A percentile compares a stretch with the other conserved stretches of the same genome.
Conservation (phyloP, 1,140 invertebrate genomes). For the Caenorhabditis inopinata region DNA sequence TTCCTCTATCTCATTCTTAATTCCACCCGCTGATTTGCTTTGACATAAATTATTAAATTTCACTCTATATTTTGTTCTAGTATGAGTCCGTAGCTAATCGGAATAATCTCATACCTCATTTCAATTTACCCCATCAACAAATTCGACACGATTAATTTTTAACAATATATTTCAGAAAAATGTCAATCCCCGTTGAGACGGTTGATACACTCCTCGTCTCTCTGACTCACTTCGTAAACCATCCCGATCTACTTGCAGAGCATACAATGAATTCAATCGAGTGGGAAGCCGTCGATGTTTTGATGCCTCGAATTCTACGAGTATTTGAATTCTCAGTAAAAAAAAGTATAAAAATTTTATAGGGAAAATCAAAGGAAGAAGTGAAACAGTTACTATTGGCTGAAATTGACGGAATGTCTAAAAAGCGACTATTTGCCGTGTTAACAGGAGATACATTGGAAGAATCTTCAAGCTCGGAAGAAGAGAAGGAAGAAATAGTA, state of each 20-base stretch:
- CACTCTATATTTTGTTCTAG: no score
- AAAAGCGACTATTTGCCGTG: not conserved
- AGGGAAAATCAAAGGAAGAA: conserved; percentile 15
- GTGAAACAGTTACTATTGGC: not conserved
- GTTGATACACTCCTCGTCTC: not conserved
- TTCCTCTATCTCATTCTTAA: not conserved
- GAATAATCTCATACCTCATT: no score
- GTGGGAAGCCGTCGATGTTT: conserved; percentile 4
- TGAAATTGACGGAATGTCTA: conserved; percentile 16
- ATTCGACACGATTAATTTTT: no score
- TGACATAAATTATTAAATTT: not conserved
- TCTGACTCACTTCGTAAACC: not conserved
- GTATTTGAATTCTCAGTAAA: not conserved
- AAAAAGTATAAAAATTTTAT: not conserved
- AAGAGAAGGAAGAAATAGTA: not conserved
- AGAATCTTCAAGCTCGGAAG: conserved; percentile 22
- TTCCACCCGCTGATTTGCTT: not conserved
- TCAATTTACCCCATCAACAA: no score
- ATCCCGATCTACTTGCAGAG: not conserved
- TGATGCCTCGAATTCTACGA: conserved; percentile 11
- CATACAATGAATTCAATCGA: conserved; percentile 5
- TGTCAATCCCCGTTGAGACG: not conserved
- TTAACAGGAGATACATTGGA: not conserved
- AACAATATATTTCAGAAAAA: not conserved
- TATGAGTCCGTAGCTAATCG: no score